Evolutionary conservation across 2,797 vertebrate species (phyloP).

Genomic region (Coreius guichenoti): DNA sequence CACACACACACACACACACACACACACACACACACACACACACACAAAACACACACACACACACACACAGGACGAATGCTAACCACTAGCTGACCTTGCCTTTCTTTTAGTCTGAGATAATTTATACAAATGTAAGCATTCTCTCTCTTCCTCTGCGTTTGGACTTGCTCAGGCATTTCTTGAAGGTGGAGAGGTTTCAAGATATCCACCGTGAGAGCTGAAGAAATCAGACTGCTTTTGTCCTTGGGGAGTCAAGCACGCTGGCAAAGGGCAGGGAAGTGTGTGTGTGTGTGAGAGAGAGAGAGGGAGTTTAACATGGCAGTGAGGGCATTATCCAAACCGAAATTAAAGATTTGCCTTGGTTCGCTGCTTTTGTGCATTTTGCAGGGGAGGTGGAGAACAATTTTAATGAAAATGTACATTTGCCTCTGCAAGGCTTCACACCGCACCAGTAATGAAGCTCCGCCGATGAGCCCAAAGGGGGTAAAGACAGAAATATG

Average conservation of each 20-base stretch:
- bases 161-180: conserved; percentile 67
- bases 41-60: conserved; percentile 19
- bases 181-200: conserved; percentile 60
- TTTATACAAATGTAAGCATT: conserved; percentile 79
- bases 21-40: background rate
- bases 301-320: background rate
- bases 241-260: conserved; percentile 44
- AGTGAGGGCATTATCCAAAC: conserved; percentile 59
- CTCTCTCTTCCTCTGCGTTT: conserved; percentile 37
- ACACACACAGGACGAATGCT: background rate
- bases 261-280: conserved; percentile 23
- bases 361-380: conserved; percentile 70
- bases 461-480: conserved; percentile 6
- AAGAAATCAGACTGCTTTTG: conserved; percentile 42
- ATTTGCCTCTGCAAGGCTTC: conserved; percentile 53
- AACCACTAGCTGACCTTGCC: conserved; percentile 68
- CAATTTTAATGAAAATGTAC: conserved; percentile 71
- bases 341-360: conserved; percentile 75
- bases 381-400: conserved; percentile 57
- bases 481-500: conserved; percentile 8
- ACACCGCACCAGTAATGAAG: conserved; percentile 7
- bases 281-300: background rate
- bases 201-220: conserved; percentile 8
- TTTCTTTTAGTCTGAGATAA: conserved; percentile 68
- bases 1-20: conserved; percentile 25